phyloP scores from a whole-genome alignment of 2,888 invertebrate genomes.

The Pseudococcus jackbeardsleyi region DNA sequence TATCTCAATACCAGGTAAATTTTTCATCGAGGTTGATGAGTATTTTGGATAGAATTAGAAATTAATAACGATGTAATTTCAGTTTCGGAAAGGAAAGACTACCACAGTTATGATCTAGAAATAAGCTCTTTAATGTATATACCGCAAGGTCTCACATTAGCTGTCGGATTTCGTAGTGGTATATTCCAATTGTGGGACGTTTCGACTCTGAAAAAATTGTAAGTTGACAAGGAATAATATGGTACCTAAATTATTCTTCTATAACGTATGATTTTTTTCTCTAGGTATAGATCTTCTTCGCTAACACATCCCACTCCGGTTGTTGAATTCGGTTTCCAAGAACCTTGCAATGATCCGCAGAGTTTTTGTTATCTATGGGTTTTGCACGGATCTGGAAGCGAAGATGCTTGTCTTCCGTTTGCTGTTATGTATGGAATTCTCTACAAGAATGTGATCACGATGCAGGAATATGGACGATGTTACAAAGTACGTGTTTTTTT shows the following conservation, averaged over 20 bases:
- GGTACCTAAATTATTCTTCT: neutral
- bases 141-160: slow-evolving; percentile 67
- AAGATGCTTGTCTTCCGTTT: slow-evolving; percentile 72
- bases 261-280: neutral
- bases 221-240: slow-evolving; percentile 57
- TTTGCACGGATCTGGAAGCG: slow-evolving; percentile 71
- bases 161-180: slow-evolving; percentile 67
- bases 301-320: slow-evolving; percentile 70
- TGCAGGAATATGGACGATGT: slow-evolving; percentile 75
- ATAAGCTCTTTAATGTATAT: slow-evolving; percentile 65
- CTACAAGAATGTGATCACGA: slow-evolving; percentile 77
- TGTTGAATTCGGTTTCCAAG: slow-evolving; percentile 75
- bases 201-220: slow-evolving; percentile 66
- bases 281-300: slow-evolving; percentile 67
- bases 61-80: neutral
- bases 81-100: slow-evolving; percentile 59
- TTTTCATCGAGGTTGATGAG: neutral
- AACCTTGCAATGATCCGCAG: slow-evolving; percentile 93
- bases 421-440: slow-evolving; percentile 83
- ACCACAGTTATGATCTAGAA: slow-evolving; percentile 11
- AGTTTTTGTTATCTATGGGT: slow-evolving; percentile 92
- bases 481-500: slow-evolving; percentile 74
- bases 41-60: neutral
- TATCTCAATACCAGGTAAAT: slow-evolving; percentile 54
- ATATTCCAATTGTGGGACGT: slow-evolving; percentile 67